Percentiles rank a stretch among this genome's conserved stretches.
Conservation (phyloP, 2,888 invertebrate species). For the Zygaena filipendulae region DNA sequence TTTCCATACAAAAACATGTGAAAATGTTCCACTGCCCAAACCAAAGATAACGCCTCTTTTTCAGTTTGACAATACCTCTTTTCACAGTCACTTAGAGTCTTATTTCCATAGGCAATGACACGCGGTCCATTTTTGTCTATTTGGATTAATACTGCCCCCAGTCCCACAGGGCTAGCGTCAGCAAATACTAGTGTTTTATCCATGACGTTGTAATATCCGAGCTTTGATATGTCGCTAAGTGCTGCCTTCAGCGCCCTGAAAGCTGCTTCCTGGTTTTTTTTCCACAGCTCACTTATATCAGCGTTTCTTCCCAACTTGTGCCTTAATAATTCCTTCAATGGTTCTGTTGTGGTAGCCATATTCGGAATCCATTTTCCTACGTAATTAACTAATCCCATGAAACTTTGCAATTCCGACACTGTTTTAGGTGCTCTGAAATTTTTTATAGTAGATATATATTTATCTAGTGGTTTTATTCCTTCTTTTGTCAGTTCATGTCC, state of each 20-base stretch:
- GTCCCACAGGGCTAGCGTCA: conserved; percentile 18
- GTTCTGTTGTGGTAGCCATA: too few relatives aligned
- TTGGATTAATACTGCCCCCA: too few relatives aligned
- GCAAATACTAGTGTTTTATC: conserved; percentile 18
- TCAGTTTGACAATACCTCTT: conserved; percentile 21
- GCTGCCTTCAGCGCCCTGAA: conserved; percentile 12
- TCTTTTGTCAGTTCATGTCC: conserved; percentile 24
- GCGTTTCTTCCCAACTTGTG: conserved; percentile 11
- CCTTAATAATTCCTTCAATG: too few relatives aligned
- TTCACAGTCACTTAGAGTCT: conserved; percentile 19
- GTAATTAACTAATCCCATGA: too few relatives aligned
- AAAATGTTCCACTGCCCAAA: conserved; percentile 21
- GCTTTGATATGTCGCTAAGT: conserved; percentile 9
- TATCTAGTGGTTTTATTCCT: too few relatives aligned
- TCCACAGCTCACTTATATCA: conserved; percentile 8
- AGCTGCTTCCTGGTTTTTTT: conserved; percentile 11
- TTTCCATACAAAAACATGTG: conserved; percentile 16
- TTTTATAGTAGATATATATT: too few relatives aligned
- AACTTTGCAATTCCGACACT: too few relatives aligned
- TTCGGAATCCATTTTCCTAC: too few relatives aligned
- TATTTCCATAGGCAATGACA: conserved; percentile 22
- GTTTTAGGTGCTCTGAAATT: too few relatives aligned
- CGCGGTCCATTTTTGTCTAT: conserved; percentile 12
- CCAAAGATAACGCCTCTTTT: conserved; percentile 21
- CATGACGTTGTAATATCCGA: conserved; percentile 17